Conservation (phyloP, 92 coral and sea anemone species). For the Zoanthus sociatus region DNA sequence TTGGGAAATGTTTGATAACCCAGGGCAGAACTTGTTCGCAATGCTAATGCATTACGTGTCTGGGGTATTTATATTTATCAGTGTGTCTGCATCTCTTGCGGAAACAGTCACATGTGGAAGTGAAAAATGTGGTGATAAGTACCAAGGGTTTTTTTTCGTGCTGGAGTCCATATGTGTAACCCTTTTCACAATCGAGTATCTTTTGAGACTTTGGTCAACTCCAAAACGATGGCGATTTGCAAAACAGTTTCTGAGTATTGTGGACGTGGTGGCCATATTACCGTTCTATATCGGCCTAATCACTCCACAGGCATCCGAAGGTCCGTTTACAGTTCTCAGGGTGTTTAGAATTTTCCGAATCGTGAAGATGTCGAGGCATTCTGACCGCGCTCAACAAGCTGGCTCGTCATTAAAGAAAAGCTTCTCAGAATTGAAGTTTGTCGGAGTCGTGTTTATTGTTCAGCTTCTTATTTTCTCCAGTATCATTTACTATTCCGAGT, state of each 20-base stretch:
- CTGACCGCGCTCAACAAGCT: conserved; percentile 89
- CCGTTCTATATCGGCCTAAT: conserved; percentile 90
- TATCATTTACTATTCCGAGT: conserved; percentile 92
- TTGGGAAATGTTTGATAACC: conserved; percentile 96
- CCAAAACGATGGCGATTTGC: conserved; percentile 86
- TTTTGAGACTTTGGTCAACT: conserved; percentile 78
- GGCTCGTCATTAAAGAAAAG: conserved; percentile 88
- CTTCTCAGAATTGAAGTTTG: conserved; percentile 87
- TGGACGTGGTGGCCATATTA: conserved; percentile 93
- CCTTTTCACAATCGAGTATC: conserved; percentile 83
- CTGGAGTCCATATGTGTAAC: conserved; percentile 87
- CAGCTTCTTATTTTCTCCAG: conserved; percentile 89
- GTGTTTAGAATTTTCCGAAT: conserved; percentile 95
- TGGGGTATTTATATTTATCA: conserved; percentile 80
- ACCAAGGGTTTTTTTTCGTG: conserved; percentile 64
- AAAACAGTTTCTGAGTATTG: conserved; percentile 88
- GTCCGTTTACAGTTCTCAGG: conserved; percentile 89
- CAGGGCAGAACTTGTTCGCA: conserved; percentile 83
- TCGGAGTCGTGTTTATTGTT: conserved; percentile 81
- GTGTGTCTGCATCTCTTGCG: conserved; percentile 83
- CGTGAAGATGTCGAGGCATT: conserved; percentile 93
- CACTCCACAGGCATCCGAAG: conserved; percentile 73
- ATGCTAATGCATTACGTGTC: conserved; percentile 80
- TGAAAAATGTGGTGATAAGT: conserved; percentile 78
- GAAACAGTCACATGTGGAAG: conserved; percentile 90